Evolutionary conservation across 1,140 invertebrate species (phyloP), one percentile per base, ranked within the genome.

Genomic region (Dufourea novaeangliae): DNA sequence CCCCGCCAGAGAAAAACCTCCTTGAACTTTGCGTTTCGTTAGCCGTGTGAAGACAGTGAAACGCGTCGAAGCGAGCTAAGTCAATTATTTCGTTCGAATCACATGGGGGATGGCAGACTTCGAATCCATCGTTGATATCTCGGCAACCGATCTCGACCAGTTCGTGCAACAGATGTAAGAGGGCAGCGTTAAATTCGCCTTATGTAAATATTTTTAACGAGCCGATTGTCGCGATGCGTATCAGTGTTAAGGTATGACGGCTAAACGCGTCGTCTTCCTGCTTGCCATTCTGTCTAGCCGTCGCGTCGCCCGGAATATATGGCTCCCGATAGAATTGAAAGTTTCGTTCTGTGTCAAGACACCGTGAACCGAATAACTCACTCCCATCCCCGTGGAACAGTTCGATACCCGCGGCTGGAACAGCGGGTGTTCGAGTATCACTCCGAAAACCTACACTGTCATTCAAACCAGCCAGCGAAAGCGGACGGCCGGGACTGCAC

Each of bases 171-270:
- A 78, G 63, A 68, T 75, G 63, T 66, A 74, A 74, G 61, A 29
- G 29, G 25, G 57, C 22, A 44, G n/a, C 8, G 20, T 5, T 20
- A 1, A n/a, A 4, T 17, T 46, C 7, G n/a, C 20, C 44, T 61
- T 59, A 72, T 81, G 44, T 37, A 66, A 72, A 81, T 78, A 78
- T 50, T 62, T 81, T 52, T 64, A 78, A 72, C 79, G 52, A 78
- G 57, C 46, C 62, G 63, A 78, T 78, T 62, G 8, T 52, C 11
- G 39, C 56, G 67, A 77, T 77, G 44, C 22, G 44, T 77, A 77
- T 77, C 67, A 25, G 44, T 10, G 39, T 71, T 41, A 14, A 76
- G 11, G 22, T 69, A 69, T 57, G 50, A 75, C 10, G 37, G 41
- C 8, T n/a, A 3, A 59, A 29, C 57, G 14, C 32, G 8, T 25